Percentiles rank a stretch among this genome's conserved stretches.
These are phyloP conservation scores for Diarsia mendica DNA, from an alignment of 2,888 invertebrate species.

Conservation along the genomic window DNA sequence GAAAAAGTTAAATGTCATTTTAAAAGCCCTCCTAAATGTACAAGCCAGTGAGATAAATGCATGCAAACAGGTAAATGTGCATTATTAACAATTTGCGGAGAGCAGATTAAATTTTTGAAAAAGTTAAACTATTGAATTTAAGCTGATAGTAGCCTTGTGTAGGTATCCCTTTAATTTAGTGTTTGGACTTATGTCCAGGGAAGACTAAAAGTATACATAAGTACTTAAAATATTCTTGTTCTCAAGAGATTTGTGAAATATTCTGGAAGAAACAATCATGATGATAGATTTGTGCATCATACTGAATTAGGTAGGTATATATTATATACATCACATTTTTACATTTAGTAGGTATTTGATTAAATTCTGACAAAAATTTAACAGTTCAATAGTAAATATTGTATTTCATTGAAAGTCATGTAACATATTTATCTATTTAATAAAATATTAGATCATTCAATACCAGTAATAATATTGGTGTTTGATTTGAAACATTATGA, in stretches of 20 bases:
- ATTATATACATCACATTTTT: conserved; percentile 47
- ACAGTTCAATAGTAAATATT: conserved; percentile 60
- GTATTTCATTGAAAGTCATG: conserved; percentile 54
- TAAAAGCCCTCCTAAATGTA: conserved; percentile 82
- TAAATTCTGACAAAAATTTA: conserved; percentile 59
- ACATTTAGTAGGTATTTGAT: conserved; percentile 52
- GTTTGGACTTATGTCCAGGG: conserved; percentile 76
- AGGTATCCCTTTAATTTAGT: conserved; percentile 59
- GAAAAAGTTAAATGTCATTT: conserved; percentile 79
- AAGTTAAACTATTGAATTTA: conserved; percentile 59
- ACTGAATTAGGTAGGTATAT: conserved; percentile 51
- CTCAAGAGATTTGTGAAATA: conserved; percentile 67
- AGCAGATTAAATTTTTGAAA: conserved; percentile 77
- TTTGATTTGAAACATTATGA: conserved; percentile 37
- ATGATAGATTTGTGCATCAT: conserved; percentile 64
- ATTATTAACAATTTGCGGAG: conserved; percentile 82
- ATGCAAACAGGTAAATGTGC: conserved; percentile 86
- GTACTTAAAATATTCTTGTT: conserved; percentile 65
- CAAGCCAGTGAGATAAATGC: conserved; percentile 85
- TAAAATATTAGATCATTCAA: conserved; percentile 51
- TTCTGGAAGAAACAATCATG: conserved; percentile 63
- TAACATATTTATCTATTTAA: conserved; percentile 59
- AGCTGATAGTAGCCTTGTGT: conserved; percentile 63
- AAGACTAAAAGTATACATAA: conserved; percentile 76
- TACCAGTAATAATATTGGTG: conserved; percentile 50